phyloP scores from a whole-genome alignment of 2,888 invertebrate genomes.

The Chloromyia formosa region DNA sequence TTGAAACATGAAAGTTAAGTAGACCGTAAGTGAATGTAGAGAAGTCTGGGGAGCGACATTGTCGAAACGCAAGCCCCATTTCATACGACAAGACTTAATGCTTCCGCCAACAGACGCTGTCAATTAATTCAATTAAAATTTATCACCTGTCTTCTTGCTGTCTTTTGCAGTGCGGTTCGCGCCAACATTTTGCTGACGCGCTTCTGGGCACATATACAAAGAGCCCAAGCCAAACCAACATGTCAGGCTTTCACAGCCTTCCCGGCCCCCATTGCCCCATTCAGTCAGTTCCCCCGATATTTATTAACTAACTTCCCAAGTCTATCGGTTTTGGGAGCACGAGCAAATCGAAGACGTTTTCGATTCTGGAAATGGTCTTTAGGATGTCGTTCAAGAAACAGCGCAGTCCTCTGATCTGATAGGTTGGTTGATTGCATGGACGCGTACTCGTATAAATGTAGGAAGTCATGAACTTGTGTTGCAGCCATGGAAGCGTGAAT shows the following conservation, averaged over 20 bases:
- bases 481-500: background rate
- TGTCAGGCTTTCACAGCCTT: too few relatives aligned
- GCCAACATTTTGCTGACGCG: constrained; percentile 18
- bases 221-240: background rate
- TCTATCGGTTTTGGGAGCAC: background rate
- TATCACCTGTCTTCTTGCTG: constrained; percentile 37
- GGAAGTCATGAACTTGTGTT: background rate
- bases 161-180: constrained; percentile 13
- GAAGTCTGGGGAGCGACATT: constrained; percentile 5
- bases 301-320: too few relatives aligned
- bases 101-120: constrained; percentile 43
- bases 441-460: background rate
- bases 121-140: constrained; percentile 44
- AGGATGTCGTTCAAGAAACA: constrained; percentile 26
- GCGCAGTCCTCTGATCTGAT: background rate
- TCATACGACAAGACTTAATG: constrained; percentile 27
- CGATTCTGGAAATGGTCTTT: background rate
- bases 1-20: constrained; percentile 26
- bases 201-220: constrained; percentile 12
- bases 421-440: background rate
- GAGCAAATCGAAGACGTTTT: background rate
- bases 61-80: constrained; percentile 9
- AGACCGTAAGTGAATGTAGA: constrained; percentile 20
- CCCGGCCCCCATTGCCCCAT: background rate
- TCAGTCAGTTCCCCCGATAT: background rate